Conservation (phyloP, 1,140 invertebrate genomes). For the Conus betulinus region DNA sequence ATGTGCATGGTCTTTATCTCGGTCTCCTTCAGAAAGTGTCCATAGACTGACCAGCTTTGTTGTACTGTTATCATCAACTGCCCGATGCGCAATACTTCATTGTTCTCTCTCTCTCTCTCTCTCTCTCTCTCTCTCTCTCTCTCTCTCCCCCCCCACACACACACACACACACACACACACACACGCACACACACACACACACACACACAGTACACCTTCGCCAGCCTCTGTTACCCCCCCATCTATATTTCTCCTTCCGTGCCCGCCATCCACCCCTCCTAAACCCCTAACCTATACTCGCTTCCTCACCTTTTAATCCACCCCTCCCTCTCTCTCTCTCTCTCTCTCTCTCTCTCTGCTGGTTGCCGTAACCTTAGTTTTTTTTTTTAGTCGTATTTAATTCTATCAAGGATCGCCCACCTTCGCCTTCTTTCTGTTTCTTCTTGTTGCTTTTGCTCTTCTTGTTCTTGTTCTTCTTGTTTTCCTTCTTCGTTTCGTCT, state of each 20-base stretch:
- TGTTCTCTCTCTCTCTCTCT: too few species aligned
- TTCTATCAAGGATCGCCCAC: background rate
- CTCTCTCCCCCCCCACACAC: background rate
- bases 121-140: too few species aligned
- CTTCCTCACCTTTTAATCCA: background rate
- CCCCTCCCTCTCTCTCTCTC: background rate
- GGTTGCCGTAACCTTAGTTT: background rate
- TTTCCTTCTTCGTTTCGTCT: background rate
- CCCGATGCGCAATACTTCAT: too few species aligned
- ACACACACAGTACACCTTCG: background rate
- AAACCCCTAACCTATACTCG: too few species aligned
- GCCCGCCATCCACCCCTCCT: too few species aligned
- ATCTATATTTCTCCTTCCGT: too few species aligned
- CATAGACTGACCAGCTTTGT: too few species aligned
- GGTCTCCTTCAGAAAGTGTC: too few species aligned
- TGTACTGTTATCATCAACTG: too few species aligned
- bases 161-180: slow-evolving; percentile 20
- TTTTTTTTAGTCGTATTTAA: too few species aligned
- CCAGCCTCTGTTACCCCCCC: too few species aligned
- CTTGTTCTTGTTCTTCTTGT: background rate
- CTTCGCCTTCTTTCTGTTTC: background rate
- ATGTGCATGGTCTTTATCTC: too few species aligned
- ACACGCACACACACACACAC: slow-evolving; percentile 19
- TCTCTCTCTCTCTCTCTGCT: background rate
- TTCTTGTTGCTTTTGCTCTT: background rate